phyloP scores from a whole-genome alignment of 2,888 invertebrate species.

The Oligia latruncula region DNA sequence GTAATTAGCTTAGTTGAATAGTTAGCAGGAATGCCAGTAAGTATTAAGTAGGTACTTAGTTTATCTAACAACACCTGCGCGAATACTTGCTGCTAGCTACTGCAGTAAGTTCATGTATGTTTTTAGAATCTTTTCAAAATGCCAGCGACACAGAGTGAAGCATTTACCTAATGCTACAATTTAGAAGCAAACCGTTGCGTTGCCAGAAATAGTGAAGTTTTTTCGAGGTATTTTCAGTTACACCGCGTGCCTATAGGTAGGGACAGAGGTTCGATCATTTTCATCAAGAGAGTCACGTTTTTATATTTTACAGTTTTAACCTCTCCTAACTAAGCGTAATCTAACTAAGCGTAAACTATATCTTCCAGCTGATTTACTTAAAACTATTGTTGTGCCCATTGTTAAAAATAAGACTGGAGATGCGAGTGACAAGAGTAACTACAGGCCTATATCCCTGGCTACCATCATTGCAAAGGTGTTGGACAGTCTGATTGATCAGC shows the following conservation, averaged over 20 bases:
- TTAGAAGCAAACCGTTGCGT: not conserved
- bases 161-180: not conserved
- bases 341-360: too few relatives aligned
- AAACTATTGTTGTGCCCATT: too few relatives aligned
- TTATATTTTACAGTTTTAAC: too few relatives aligned
- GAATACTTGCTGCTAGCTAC: not conserved
- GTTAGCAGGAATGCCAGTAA: not conserved
- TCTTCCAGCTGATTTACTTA: too few relatives aligned
- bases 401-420: too few relatives aligned
- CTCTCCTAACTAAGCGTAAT: too few relatives aligned
- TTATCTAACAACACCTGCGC: not conserved
- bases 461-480: too few relatives aligned
- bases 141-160: not conserved
- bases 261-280: not conserved
- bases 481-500: too few relatives aligned
- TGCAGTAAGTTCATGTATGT: not conserved
- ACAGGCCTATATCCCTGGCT: too few relatives aligned
- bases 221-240: not conserved
- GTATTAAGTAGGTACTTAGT: not conserved
- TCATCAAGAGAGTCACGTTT: not conserved
- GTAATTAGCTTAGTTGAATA: not conserved
- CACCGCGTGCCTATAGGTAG: too few relatives aligned
- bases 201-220: not conserved
- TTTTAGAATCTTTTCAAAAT: not conserved
- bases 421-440: too few relatives aligned